Evolutionary conservation across 2,797 vertebrate genomes (phyloP).

Genomic region (Sebastes elongatus): DNA sequence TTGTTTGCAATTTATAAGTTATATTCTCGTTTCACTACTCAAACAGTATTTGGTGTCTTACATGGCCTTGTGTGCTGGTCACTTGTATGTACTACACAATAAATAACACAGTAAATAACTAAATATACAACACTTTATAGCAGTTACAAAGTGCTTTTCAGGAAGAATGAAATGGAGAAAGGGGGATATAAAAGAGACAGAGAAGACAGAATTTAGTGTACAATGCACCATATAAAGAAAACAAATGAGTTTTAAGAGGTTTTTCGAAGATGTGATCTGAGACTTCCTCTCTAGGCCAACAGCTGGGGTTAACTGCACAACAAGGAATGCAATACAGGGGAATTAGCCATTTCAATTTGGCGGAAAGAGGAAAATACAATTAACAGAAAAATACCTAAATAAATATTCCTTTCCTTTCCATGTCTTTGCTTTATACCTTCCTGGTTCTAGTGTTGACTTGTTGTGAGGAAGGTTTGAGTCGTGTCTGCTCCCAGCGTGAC

Average conservation of each 20-base stretch:
- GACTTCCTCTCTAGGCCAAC: not conserved
- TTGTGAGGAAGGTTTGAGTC: constrained; percentile 1
- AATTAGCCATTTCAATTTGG: not conserved
- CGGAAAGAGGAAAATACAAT: too few relatives aligned
- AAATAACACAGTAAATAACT: not conserved
- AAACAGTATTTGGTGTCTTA: not conserved
- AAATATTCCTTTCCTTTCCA: not conserved
- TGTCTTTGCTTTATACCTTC: not conserved
- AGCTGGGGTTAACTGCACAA: not conserved
- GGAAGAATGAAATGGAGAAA: not conserved
- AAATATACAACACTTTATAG: not conserved
- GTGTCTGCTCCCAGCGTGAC: constrained; percentile 23
- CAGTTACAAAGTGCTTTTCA: not conserved
- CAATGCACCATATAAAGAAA: not conserved
- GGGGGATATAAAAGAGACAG: not conserved
- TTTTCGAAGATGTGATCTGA: not conserved
- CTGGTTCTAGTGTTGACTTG: not conserved
- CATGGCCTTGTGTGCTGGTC: not conserved
- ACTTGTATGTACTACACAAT: not conserved
- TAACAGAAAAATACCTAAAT: not conserved
- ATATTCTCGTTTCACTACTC: not conserved
- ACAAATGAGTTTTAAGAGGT: not conserved
- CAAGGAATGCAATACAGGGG: not conserved
- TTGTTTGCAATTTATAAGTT: not conserved
- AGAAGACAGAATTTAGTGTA: not conserved